Base-by-base conservation (phyloP, 2,113 vertebrate genomes). In the Neopipo cinnamomea region DNA sequence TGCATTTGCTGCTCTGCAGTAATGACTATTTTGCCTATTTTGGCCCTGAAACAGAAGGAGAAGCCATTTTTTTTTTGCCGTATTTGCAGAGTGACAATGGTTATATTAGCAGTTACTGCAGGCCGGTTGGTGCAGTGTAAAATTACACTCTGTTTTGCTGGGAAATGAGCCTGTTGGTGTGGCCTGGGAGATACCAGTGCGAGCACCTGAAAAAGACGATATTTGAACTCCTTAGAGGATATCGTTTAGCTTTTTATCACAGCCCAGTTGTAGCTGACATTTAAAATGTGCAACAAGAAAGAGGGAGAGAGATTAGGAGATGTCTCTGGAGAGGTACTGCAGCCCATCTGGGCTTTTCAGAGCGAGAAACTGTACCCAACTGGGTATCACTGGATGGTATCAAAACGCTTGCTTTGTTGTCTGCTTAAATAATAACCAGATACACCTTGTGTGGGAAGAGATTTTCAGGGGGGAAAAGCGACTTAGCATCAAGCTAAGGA, bases 381-480 rank as follows among this genome's bases (percentile, higher is more conserved):
- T 79, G 62, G 58, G 23, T 74, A 44, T 92, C 52, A 18, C 65
- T 33, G 70, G 61, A 37, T 76, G 70, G 20, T 46, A 65, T 73
- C 80, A 61, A 56, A 92, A 50, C 9, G 47, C 70, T 92, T 55
- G 55, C 88, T 93, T 89, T 76, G 61, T 80, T 79, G 47, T 73
- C 74, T 92, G 70, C 65, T 84, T 67, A 65, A 91, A 71, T 75
- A 91, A 87, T 92, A 89, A 53, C 65, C 70, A 88, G 62, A 84
- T 91, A 46, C 37, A 7, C 50, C 7, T 1, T 44, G 70, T 70
- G 84, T 85, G 86, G 91, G 83, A 75, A 73, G 84, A 71, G 89
- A 39, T 58, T 55, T 85, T 85, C 2, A 2, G 63, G 77, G 27
- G 63, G 71, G 50, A 77, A 91, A 67, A 85, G 27, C 85, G 89